A percentile compares a stretch with the other conserved stretches of the same genome.
Conservation (phyloP, 2,888 invertebrate species). For the Pandemis corylana region DNA sequence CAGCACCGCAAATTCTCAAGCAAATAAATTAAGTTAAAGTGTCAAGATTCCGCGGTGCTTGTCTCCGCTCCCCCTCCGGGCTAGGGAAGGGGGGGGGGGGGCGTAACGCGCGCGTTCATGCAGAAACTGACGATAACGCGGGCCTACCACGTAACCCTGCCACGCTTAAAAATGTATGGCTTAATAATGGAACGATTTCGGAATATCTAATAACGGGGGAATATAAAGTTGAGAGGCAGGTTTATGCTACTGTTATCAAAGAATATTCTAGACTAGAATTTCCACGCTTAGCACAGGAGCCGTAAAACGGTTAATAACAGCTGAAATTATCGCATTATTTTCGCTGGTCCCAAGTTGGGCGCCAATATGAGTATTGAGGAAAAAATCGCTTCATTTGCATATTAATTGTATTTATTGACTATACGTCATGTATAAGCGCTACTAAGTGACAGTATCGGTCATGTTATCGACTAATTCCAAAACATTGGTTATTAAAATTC, state of each 20-base stretch:
- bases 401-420: too few relatives aligned
- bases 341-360: neutral
- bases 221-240: conserved; percentile 4
- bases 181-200: conserved; percentile 64
- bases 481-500: too few relatives aligned
- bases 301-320: neutral
- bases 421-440: too few relatives aligned
- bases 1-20: conserved; percentile 43
- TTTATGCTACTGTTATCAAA: neutral
- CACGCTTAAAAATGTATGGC: conserved; percentile 80
- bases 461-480: too few relatives aligned
- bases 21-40: conserved; percentile 80
- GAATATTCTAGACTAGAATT: neutral
- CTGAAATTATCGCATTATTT: neutral
- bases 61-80: conserved; percentile 58
- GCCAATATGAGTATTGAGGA: neutral
- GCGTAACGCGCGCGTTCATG: conserved; percentile 83
- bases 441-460: too few relatives aligned
- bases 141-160: conserved; percentile 83
- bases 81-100: conserved; percentile 46
- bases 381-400: neutral
- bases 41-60: conserved; percentile 77
- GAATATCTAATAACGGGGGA: conserved; percentile 24
- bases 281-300: neutral
- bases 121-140: conserved; percentile 84